These are phyloP conservation scores for Hymenopus coronatus DNA, from an alignment of 2,888 invertebrate species.

Conservation along the genomic window DNA sequence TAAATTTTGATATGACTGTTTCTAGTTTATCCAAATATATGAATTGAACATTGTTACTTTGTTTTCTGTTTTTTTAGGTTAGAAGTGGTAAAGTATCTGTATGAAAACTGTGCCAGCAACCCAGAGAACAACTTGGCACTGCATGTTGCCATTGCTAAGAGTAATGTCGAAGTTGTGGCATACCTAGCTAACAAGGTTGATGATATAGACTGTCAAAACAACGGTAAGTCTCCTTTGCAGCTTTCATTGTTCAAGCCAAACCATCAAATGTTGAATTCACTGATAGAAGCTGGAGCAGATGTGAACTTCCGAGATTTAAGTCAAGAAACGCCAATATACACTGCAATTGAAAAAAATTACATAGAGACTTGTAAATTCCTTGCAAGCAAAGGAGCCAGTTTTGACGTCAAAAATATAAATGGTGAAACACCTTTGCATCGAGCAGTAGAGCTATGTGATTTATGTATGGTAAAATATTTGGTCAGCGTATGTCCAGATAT, in stretches of 20 bases:
- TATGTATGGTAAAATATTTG: neutral
- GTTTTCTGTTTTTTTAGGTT: neutral
- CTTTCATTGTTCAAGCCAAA: neutral
- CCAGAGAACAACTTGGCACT: neutral
- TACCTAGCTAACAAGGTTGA: neutral
- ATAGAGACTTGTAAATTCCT: neutral
- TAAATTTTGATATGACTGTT: no score
- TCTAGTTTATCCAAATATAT: no score
- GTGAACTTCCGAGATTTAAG: neutral
- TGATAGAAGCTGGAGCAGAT: neutral
- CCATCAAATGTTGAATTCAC: neutral
- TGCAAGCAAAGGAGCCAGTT: neutral
- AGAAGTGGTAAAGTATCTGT: neutral
- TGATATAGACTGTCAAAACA: neutral
- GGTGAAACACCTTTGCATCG: neutral
- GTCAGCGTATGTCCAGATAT: neutral
- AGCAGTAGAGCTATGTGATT: neutral
- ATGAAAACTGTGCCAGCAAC: neutral
- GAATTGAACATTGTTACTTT: neutral
- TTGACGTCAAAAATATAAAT: neutral
- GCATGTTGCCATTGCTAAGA: neutral
- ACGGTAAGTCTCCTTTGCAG: neutral
- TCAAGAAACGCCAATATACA: neutral
- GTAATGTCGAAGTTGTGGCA: neutral
- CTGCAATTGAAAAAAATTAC: neutral